Base-by-base conservation (phyloP, 2,797 vertebrate genomes). In the Crypturellus tataupa region DNA sequence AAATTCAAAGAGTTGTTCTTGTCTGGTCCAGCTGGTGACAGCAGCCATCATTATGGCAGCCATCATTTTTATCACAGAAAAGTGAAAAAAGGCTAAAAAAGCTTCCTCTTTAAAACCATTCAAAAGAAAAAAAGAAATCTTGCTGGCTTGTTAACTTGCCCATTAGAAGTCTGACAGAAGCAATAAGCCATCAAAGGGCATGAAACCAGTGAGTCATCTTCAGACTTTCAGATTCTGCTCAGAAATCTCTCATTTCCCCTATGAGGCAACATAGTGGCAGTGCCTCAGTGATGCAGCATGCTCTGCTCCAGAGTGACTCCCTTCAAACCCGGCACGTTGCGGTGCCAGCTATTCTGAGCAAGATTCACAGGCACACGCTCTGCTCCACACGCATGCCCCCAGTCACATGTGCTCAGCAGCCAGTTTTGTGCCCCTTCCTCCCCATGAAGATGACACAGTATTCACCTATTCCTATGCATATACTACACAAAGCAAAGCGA, bases 171-270 rank as follows among this genome's bases (percentile, higher is more conserved):
- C 80, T 92, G 82, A 84, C 46, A 90, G 85, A 80, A 86, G 80
- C 46, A 87, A 95, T 59, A 92, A 92, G 47, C 51, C 80, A 82
- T 80, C 70, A 85, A n/a, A 10, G 6, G 63, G 62, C 51, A 83
- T 46, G 35, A 90, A 96, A 84, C 88, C 77, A 75, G 85, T 55
- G 77, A 94, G 67, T 78, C 77, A 93, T 88, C 63, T 81, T 29
- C 67, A 90, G 82, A 80, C 56, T 56, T 81, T 29, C 67, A 90
- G 82, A 80, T 59, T 56, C 75, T 79, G n/a, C 1, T 1, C 68
- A 94, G 59, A 90, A 86, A 76, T 67, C 42, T 92, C 51, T 29
- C 51, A 63, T 44, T 73, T 68, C 33, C 72, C 88, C 67, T 68
- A 47, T 0, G 1, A 16, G 90, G 60, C 21, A 82, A 19, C 64